phyloP scores from a whole-genome alignment of 2,888 invertebrate genomes.

The Tanypteryx hageni region DNA sequence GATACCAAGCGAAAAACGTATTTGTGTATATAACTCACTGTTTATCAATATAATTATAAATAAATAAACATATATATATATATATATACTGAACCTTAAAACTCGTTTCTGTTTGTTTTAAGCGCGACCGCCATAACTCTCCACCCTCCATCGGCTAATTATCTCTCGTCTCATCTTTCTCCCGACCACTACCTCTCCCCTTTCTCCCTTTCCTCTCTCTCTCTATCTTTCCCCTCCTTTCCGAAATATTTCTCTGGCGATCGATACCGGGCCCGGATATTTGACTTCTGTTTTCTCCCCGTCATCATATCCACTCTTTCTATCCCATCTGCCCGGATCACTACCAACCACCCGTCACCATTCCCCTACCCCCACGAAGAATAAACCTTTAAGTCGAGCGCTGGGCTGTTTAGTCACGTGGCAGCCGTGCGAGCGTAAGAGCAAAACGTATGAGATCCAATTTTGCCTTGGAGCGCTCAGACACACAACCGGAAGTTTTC shows the following conservation, averaged over 20 bases:
- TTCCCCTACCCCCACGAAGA: not conserved
- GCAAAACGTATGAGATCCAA: conserved; percentile 2
- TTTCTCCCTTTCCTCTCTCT: too few relatives aligned
- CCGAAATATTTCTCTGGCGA: not conserved
- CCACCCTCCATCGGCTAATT: too few relatives aligned
- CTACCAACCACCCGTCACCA: too few relatives aligned
- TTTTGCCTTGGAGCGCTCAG: not conserved
- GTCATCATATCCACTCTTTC: not conserved
- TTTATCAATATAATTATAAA: too few relatives aligned
- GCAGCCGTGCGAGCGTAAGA: not conserved
- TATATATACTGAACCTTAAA: too few relatives aligned
- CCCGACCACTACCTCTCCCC: too few relatives aligned
- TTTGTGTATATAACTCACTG: too few relatives aligned
- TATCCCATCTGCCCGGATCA: not conserved
- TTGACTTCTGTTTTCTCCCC: not conserved
- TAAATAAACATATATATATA: too few relatives aligned
- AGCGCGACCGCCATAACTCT: too few relatives aligned
- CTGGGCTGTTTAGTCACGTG: not conserved
- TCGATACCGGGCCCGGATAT: not conserved
- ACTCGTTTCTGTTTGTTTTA: too few relatives aligned
- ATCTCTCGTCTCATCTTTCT: too few relatives aligned
- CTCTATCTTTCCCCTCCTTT: not conserved
- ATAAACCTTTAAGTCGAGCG: not conserved
- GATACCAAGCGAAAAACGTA: too few relatives aligned
- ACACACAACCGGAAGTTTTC: not conserved